These are phyloP conservation scores for Chunga burmeisteri DNA, from an alignment of 2,113 vertebrate species.

Conservation along the genomic window DNA sequence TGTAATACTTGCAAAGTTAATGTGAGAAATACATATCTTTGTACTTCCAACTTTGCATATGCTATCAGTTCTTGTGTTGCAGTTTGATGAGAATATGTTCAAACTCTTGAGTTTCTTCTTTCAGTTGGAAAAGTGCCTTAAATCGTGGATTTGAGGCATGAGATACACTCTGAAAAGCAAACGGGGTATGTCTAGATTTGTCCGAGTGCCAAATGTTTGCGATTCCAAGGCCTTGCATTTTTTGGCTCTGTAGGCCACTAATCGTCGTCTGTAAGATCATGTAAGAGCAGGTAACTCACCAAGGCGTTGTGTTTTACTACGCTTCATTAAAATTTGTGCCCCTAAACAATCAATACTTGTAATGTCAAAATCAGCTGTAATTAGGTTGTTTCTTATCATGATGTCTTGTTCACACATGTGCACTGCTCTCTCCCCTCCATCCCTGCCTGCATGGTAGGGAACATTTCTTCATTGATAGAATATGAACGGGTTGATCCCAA, in stretches of 20 bases:
- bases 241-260: not conserved
- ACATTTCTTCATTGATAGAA: not conserved
- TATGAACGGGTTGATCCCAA: not conserved
- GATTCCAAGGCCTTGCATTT: not conserved
- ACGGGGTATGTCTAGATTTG: not conserved
- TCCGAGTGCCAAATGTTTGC: not conserved
- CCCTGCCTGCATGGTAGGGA: not conserved
- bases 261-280: not conserved
- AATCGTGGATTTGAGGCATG: not conserved
- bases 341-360: not conserved
- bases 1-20: not conserved
- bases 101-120: not conserved
- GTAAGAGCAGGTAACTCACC: not conserved
- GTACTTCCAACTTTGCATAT: not conserved
- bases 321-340: not conserved
- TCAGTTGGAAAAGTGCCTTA: not conserved
- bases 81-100: not conserved
- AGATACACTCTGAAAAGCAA: not conserved
- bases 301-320: not conserved
- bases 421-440: not conserved
- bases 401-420: not conserved
- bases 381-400: not conserved
- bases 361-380: not conserved
- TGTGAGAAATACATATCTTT: not conserved
- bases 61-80: not conserved